phyloP scores from a whole-genome alignment of 2,888 invertebrate species.

The Scotopteryx bipunctaria region DNA sequence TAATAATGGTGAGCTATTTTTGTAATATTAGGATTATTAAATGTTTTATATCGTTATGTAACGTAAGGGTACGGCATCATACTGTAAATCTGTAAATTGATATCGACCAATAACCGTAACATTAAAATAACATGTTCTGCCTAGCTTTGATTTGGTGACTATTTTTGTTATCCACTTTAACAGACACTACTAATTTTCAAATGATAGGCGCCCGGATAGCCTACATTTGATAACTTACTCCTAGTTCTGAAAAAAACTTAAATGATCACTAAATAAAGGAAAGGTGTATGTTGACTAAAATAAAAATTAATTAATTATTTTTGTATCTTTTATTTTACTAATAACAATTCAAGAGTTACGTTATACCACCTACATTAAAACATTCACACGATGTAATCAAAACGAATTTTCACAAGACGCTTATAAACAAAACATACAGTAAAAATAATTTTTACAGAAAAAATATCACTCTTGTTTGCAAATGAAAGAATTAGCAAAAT shows the following conservation, averaged over 20 bases:
- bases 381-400: slow-evolving; percentile 13
- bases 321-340: slow-evolving; percentile 48
- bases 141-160: slow-evolving; percentile 9
- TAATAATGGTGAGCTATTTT: slow-evolving; percentile 69
- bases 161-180: slow-evolving; percentile 15
- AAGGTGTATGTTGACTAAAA: slow-evolving; percentile 63
- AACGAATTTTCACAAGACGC: neutral
- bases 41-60: slow-evolving; percentile 58
- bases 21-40: slow-evolving; percentile 57
- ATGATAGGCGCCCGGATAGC: neutral
- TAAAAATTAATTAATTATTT: slow-evolving; percentile 57
- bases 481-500: too few relatives aligned
- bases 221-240: neutral
- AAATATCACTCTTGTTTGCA: too few relatives aligned
- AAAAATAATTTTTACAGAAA: slow-evolving; percentile 22
- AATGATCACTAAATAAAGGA: slow-evolving; percentile 27
- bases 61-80: slow-evolving; percentile 12
- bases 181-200: too few relatives aligned
- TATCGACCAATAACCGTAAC: slow-evolving; percentile 18
- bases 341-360: slow-evolving; percentile 37
- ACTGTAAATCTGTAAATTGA: slow-evolving; percentile 16
- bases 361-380: slow-evolving; percentile 1
- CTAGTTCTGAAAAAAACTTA: slow-evolving; percentile 2
- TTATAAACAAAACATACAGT: slow-evolving; percentile 12
- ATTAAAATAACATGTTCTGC: slow-evolving; percentile 1